Conservation (phyloP, 1,140 invertebrate species). For the Epicauta chinensis region DNA sequence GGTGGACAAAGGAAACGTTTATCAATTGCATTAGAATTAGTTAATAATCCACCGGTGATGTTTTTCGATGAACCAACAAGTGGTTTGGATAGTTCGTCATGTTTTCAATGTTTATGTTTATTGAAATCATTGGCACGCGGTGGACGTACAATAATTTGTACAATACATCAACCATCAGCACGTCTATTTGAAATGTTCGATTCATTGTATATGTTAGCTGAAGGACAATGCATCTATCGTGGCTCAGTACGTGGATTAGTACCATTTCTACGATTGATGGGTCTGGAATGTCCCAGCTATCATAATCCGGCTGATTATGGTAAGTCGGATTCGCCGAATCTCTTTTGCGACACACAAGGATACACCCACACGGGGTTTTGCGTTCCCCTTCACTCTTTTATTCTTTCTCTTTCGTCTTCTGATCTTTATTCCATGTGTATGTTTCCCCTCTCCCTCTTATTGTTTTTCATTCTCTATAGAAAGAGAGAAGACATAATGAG, state of each 20-base stretch:
- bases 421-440: too few relatives aligned
- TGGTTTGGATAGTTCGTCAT: constrained; percentile 86
- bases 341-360: too few relatives aligned
- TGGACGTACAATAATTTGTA: constrained; percentile 90
- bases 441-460: too few relatives aligned
- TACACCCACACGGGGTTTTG: too few relatives aligned
- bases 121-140: constrained; percentile 70
- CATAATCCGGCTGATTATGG: constrained; percentile 95
- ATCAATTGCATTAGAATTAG: constrained; percentile 80
- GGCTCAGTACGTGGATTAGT: constrained; percentile 75
- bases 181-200: constrained; percentile 95
- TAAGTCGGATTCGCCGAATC: constrained; percentile 47
- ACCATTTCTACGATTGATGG: constrained; percentile 77
- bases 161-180: constrained; percentile 95
- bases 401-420: too few relatives aligned
- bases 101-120: constrained; percentile 83
- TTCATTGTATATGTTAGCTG: constrained; percentile 80
- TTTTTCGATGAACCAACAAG: constrained; percentile 98
- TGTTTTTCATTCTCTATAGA: too few relatives aligned
- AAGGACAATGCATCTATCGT: constrained; percentile 89
- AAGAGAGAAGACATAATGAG: too few relatives aligned
- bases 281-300: constrained; percentile 83
- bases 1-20: constrained; percentile 90
- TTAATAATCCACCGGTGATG: constrained; percentile 91
- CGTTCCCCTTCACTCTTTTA: too few relatives aligned